phyloP scores from a whole-genome alignment of 2,888 invertebrate species.

The Dynastes tityus region DNA sequence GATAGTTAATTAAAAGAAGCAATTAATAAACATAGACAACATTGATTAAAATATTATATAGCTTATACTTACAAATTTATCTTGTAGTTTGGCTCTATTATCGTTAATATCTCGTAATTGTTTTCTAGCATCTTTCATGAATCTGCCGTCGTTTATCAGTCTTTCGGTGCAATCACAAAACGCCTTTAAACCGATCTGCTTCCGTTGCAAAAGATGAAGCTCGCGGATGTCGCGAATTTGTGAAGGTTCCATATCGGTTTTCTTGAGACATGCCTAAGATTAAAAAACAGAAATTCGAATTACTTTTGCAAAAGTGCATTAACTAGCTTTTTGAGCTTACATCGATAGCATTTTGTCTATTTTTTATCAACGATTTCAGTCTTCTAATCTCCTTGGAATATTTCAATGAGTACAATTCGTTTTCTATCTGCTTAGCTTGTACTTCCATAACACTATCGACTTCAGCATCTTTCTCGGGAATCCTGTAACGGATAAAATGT shows the following conservation, averaged over 20 bases:
- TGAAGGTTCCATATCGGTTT: slow-evolving; percentile 2
- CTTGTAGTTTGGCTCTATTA: slow-evolving; percentile 21
- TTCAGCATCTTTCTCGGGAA: neutral
- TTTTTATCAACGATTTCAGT: slow-evolving; percentile 4
- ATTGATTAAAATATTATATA: too few species aligned
- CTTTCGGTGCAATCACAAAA: slow-evolving; percentile 36
- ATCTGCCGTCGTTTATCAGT: neutral
- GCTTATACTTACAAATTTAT: slow-evolving; percentile 40
- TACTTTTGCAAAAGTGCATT: too few species aligned
- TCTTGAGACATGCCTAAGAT: neutral
- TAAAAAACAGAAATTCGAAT: too few species aligned
- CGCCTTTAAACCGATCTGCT: slow-evolving; percentile 42
- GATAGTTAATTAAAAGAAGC: too few species aligned
- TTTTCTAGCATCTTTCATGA: slow-evolving; percentile 14
- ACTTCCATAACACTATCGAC: slow-evolving; percentile 31
- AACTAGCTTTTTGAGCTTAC: slow-evolving; percentile 27
- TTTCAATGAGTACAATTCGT: slow-evolving; percentile 45
- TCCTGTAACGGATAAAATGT: neutral
- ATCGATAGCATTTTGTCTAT: slow-evolving; percentile 18
- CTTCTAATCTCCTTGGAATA: slow-evolving; percentile 15
- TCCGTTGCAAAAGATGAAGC: slow-evolving; percentile 36
- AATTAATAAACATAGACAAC: too few species aligned
- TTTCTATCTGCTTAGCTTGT: slow-evolving; percentile 46
- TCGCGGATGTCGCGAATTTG: slow-evolving; percentile 1
- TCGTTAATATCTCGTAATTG: slow-evolving; percentile 24